These are phyloP conservation scores for Rhinella marina DNA, from an alignment of 2,797 vertebrate species.

Conservation along the genomic window DNA sequence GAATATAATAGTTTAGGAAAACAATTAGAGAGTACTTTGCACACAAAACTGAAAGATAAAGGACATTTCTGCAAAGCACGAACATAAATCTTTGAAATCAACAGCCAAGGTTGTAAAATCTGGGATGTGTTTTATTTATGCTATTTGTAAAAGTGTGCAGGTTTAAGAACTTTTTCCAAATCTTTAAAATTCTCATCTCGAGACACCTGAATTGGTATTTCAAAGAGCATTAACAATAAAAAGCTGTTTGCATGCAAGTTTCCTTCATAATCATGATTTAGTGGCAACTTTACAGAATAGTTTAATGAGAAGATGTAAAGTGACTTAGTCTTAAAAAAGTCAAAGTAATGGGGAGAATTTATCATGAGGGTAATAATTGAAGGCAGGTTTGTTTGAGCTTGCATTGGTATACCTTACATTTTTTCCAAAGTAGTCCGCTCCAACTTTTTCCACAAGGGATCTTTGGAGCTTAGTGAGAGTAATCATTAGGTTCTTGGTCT, in stretches of 20 bases:
- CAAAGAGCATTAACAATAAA: constrained; percentile 19
- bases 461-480: too few species aligned
- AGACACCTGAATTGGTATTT: constrained; percentile 2
- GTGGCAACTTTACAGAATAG: neutral
- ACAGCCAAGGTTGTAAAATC: neutral
- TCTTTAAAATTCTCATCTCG: neutral
- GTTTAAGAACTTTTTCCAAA: neutral
- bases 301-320: neutral
- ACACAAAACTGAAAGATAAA: neutral
- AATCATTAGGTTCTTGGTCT: too few species aligned
- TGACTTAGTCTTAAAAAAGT: neutral
- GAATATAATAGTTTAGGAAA: neutral
- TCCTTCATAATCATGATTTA: neutral
- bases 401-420: too few species aligned
- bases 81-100: neutral
- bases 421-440: too few species aligned
- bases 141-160: constrained; percentile 1
- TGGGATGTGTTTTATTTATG: neutral
- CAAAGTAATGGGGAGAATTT: neutral
- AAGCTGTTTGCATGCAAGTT: neutral
- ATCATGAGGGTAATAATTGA: too few species aligned
- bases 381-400: too few species aligned
- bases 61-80: neutral
- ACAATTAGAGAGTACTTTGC: too few species aligned
- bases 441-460: too few species aligned